Evolutionary conservation across 2,888 invertebrate genomes (phyloP), one percentile per base, ranked within the genome.

Genomic region (Trissolcus brochymenae): DNA sequence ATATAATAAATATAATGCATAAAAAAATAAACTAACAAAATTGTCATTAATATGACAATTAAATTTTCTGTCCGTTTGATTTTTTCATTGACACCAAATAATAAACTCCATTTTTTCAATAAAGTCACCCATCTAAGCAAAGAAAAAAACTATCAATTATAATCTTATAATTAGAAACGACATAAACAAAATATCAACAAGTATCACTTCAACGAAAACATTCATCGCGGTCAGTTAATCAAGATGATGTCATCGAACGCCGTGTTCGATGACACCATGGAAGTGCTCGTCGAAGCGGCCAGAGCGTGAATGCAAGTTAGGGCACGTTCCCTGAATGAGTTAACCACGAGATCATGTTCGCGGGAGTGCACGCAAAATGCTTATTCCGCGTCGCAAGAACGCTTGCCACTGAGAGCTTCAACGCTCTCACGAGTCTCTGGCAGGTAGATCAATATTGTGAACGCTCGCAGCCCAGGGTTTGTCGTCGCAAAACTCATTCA

Each of bases 401-500:
- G 79, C 76, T 79, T 9, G 81, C 70, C 80, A 86, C 86, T 86
- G 86, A 83, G 85, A 49, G 67, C 82, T 79, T 79, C 81, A 79
- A 82, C 82, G 83, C 80, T 80, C 81, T 79, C 80, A 75, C 80
- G 78, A 70, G 82, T 79, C 79, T 81, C 78, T 78, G 83, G 82
- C 81, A 83, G 84, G 82, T 85, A 86, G 83, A 86, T 87, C 86
- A 86, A 87, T 87, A 87, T 86, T 84, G 81, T 82, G 79, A 78
- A 73, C 70, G 56, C 43, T 64, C 74, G 64, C 68, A 50, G 60
- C 68, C 60, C 68, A 53, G 60, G 60, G 68, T 60, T 54, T 35
- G 60, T 68, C 60, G 54, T 73, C 49, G 14, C 60, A 43, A 68
- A 68, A 68, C 29, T 3, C 29, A 7, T 29, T 6, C 29, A 6